Evolutionary conservation across 2,113 vertebrate species (phyloP), one percentile per base, ranked within the genome.

Genomic region (Shinisaurus crocodilurus): DNA sequence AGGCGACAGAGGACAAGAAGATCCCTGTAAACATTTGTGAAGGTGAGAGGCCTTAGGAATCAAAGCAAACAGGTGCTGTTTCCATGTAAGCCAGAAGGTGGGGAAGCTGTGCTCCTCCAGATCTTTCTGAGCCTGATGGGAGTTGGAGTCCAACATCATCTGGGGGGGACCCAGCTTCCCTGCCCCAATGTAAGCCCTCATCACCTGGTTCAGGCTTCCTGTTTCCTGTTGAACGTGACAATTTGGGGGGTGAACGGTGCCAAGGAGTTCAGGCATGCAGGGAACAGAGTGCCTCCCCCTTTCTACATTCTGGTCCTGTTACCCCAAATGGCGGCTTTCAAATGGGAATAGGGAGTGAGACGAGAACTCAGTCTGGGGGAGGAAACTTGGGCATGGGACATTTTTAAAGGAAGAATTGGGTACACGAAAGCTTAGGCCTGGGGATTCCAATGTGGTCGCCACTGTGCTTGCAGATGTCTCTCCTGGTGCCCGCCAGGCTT

Each of bases 31-130:
- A 85, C 37, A 1, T 85, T 16, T 80, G 29, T 54, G 82, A 90
- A 86, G 89, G 89, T 90, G n/a, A 90, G 83, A 80, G 50, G 10
- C 23, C n/a, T 43, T 75, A 8, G 8, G 34, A 67, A n/a, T 13
- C 18, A 34, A 85, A 25, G 16, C 37, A 12, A 25, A 13, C 13
- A 18, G 23, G 32, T 50, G 3, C 16, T 20, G 6, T 34, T 48
- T 67, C 13, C 10, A 13, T 15, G 40, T 40, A n/a, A 75, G n/a
- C 74, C 72, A 37, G 4, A 1, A 8, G 70, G 34, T 13, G 9
- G 70, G 60, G 60, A 63, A 4, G 1, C 20, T 18, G 60, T 63
- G 18, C 9, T 18, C 60, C 60, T 63, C 20, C 20, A 54, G 60
- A 63, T 20, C 60, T 63, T 63, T 16, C 12, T 20, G 16, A 12